phyloP scores from a whole-genome alignment of 2,113 vertebrate species.

The Rhinogobius similis region DNA sequence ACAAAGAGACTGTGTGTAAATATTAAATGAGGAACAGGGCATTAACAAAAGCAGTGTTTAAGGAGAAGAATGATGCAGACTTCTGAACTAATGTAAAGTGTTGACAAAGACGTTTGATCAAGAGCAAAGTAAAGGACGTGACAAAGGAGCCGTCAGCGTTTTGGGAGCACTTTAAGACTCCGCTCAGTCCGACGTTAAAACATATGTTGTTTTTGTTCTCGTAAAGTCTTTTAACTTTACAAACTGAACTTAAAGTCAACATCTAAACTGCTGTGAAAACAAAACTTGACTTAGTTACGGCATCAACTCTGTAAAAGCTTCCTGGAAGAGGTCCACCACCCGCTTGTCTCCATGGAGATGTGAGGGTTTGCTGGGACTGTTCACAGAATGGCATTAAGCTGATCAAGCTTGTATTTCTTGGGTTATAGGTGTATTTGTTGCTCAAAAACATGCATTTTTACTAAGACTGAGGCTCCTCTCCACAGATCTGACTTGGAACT shows the following conservation, averaged over 20 bases:
- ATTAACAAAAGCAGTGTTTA: conserved; percentile 30
- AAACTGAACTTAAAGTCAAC: not conserved
- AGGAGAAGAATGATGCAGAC: conserved; percentile 23
- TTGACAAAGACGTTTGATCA: conserved; percentile 29
- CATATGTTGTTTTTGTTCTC: not conserved
- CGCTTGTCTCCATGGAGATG: no score
- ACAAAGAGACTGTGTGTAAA: conserved; percentile 55
- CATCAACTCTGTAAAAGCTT: not conserved
- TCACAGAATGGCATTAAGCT: no score
- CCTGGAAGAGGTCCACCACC: no score
- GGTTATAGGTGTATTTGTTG: no score
- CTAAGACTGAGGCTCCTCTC: no score
- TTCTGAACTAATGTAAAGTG: conserved; percentile 25
- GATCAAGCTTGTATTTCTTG: no score
- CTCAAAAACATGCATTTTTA: no score
- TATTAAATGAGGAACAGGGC: conserved; percentile 49
- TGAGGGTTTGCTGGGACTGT: no score
- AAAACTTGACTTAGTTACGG: not conserved
- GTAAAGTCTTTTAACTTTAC: not conserved
- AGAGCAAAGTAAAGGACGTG: not conserved
- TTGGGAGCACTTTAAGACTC: not conserved
- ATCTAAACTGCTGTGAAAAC: not conserved
- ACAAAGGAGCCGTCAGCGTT: not conserved
- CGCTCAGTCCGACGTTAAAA: not conserved
- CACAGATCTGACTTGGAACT: no score